Conservation (phyloP, 2,113 vertebrate species). For the Diadophis punctatus region DNA sequence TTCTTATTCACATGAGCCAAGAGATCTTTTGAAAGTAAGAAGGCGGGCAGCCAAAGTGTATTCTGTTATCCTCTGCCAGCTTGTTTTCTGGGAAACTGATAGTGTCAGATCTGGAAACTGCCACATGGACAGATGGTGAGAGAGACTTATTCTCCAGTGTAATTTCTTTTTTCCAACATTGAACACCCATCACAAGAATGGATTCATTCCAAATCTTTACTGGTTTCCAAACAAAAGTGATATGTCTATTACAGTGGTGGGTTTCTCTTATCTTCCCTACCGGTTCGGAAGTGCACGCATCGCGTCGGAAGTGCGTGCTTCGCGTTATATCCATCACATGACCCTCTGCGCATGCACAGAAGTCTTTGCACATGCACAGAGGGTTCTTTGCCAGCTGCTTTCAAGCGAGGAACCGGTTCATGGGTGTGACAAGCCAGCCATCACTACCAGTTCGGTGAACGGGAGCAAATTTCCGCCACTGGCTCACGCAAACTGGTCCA, state of each 20-base stretch:
- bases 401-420: too few species aligned
- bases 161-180: conserved; percentile 23
- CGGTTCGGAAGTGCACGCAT: too few species aligned
- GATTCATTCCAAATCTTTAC: conserved; percentile 34
- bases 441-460: too few species aligned
- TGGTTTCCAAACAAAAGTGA: conserved; percentile 24
- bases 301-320: too few species aligned
- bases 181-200: conserved; percentile 27
- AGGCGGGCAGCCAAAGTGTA: conserved; percentile 34
- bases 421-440: too few species aligned
- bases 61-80: conserved; percentile 35
- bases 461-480: too few species aligned
- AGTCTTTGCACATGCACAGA: too few species aligned
- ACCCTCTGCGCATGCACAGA: too few species aligned
- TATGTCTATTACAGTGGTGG: accelerated
- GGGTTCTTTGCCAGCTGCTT: too few species aligned
- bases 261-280: too few species aligned
- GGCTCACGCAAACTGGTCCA: too few species aligned
- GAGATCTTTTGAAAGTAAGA: conserved; percentile 25
- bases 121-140: conserved; percentile 58
- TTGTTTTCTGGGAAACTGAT: conserved; percentile 40
- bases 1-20: conserved; percentile 20
- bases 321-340: too few species aligned
- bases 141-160: conserved; percentile 8
- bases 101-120: conserved; percentile 37